Percentiles rank a stretch among this genome's conserved stretches.
Conservation (phyloP, 2,113 vertebrate species). For the Irena cyanogastra region DNA sequence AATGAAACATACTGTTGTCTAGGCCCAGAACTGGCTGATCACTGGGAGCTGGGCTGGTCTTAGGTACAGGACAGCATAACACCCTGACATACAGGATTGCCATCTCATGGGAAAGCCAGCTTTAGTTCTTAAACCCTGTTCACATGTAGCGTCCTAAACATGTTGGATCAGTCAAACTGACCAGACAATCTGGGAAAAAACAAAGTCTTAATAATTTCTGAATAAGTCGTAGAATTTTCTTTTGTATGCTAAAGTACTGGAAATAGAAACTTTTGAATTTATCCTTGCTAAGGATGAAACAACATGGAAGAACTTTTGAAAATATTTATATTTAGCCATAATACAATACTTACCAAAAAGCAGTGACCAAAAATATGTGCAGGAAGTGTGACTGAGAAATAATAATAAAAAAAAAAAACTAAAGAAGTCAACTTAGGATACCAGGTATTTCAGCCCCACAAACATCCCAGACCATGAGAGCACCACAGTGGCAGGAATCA, state of each 20-base stretch:
- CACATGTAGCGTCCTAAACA: not conserved
- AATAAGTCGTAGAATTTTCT: not conserved
- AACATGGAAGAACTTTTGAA: not conserved
- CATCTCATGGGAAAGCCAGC: rapidly evolving
- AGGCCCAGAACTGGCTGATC: not conserved
- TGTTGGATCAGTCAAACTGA: not conserved
- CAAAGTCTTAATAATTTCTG: not conserved
- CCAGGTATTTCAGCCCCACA: not conserved
- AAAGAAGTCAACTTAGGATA: not conserved
- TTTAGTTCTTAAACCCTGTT: not conserved
- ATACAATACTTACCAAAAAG: not conserved
- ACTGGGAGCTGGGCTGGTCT: no score
- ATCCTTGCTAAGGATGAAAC: not conserved
- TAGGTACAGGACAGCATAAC: no score
- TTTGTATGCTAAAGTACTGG: not conserved
- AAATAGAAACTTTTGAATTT: not conserved
- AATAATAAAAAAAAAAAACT: not conserved
- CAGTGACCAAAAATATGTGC: not conserved
- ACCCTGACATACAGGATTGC: not conserved
- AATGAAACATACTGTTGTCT: rapidly evolving
- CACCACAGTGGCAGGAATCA: rapidly evolving
- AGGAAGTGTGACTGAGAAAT: not conserved
- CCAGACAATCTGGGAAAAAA: not conserved
- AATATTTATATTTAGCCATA: not conserved
- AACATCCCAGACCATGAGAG: rapidly evolving